Conservation (phyloP, 23 tunicate species). For the Ciona savignyi region DNA sequence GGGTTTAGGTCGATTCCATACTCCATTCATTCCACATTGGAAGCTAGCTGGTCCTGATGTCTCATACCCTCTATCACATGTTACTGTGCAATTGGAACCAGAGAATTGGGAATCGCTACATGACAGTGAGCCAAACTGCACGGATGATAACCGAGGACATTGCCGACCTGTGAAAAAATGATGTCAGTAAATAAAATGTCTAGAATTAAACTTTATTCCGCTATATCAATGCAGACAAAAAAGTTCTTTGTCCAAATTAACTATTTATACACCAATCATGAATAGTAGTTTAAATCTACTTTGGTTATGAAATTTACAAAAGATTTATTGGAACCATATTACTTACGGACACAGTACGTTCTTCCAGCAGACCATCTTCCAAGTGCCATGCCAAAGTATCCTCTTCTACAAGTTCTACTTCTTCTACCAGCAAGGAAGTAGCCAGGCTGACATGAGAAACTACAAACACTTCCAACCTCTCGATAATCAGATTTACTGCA, state of each 20-base stretch:
- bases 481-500: conserved; percentile 8
- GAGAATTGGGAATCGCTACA: conserved; percentile 41
- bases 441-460: conserved; percentile 31
- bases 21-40: conserved; percentile 17
- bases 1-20: conserved; percentile 31
- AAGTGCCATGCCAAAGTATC: conserved; percentile 13
- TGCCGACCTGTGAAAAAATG: conserved; percentile 27
- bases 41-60: conserved; percentile 7
- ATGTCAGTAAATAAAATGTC: too few relatives aligned
- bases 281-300: too few relatives aligned
- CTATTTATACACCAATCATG: too few relatives aligned
- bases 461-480: conserved; percentile 29
- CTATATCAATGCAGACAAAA: too few relatives aligned
- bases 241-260: too few relatives aligned
- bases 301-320: too few relatives aligned
- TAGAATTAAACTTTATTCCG: background rate
- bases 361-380: conserved; percentile 26
- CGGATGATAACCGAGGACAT: conserved; percentile 9
- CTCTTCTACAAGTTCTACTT: conserved; percentile 14
- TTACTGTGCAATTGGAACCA: conserved; percentile 41
- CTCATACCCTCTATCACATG: conserved; percentile 51
- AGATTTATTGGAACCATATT: too few relatives aligned
- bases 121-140: conserved; percentile 15
- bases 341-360: conserved; percentile 48
- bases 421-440: conserved; percentile 26